Evolutionary conservation across 2,888 invertebrate species (phyloP).

Genomic region (Romanomermis culicivorax): DNA sequence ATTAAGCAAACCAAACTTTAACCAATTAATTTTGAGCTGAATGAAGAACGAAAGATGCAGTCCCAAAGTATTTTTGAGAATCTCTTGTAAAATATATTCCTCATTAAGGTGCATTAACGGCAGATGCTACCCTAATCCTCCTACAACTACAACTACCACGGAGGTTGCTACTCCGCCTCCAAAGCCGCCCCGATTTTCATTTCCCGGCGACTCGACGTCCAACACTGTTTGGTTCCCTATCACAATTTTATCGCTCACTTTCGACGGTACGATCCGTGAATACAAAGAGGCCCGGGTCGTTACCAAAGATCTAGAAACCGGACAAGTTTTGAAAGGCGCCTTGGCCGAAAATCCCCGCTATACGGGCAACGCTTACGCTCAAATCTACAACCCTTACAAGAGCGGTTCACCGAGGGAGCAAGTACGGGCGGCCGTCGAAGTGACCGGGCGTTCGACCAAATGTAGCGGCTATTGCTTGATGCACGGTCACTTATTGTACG

Average conservation of each 20-base stretch:
- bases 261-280: no score
- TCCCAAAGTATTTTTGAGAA: no score
- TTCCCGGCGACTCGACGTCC: not conserved
- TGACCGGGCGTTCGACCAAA: not conserved
- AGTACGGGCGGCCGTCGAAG: not conserved
- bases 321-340: no score
- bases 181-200: not conserved
- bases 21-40: no score
- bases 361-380: not conserved
- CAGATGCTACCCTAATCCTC: not conserved
- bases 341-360: no score
- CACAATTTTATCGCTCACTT: not conserved
- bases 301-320: no score
- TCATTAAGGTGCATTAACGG: not conserved
- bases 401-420: no score
- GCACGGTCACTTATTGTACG: not conserved
- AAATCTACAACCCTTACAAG: not conserved
- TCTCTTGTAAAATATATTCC: no score
- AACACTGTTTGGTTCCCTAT: constrained; percentile 1
- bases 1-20: no score
- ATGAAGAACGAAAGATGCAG: no score
- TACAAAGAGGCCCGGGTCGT: no score
- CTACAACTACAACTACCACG: not conserved
- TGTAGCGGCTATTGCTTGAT: not conserved
- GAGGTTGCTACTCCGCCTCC: not conserved